These are phyloP conservation scores for Pachliopta kotzebuea DNA, from an alignment of 2,888 invertebrate species.

Conservation along the genomic window DNA sequence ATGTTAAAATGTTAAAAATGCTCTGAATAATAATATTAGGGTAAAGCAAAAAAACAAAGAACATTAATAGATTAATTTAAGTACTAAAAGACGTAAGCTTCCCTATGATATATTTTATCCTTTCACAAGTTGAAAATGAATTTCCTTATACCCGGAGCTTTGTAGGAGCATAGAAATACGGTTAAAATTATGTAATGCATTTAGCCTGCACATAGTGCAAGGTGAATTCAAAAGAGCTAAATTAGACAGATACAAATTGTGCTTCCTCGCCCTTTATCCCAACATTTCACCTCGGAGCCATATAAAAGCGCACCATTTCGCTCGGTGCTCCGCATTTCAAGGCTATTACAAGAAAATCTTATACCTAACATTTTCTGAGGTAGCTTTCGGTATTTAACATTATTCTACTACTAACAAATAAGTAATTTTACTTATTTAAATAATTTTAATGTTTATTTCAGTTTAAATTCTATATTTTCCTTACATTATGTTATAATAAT, in stretches of 20 bases:
- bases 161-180: background rate
- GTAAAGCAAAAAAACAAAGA: no score
- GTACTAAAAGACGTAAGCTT: no score
- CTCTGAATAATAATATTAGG: no score
- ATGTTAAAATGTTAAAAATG: no score
- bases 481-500: no score
- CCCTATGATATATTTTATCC: no score
- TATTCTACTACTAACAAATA: background rate
- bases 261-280: constrained; percentile 11
- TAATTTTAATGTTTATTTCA: no score
- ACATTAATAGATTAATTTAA: no score
- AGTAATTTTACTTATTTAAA: no score
- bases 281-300: constrained; percentile 9
- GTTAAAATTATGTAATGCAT: constrained; percentile 4
- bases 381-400: constrained; percentile 1
- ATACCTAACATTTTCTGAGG: constrained; percentile 5
- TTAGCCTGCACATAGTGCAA: constrained; percentile 6
- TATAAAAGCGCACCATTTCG: constrained; percentile 12
- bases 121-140: no score
- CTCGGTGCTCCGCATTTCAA: constrained; percentile 3
- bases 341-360: constrained; percentile 11
- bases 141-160: no score
- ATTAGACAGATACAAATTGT: constrained; percentile 26
- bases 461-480: no score
- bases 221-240: constrained; percentile 21